Evolutionary conservation across 2,888 invertebrate species (phyloP).

Genomic region (Zaprionus obscuricornis): DNA sequence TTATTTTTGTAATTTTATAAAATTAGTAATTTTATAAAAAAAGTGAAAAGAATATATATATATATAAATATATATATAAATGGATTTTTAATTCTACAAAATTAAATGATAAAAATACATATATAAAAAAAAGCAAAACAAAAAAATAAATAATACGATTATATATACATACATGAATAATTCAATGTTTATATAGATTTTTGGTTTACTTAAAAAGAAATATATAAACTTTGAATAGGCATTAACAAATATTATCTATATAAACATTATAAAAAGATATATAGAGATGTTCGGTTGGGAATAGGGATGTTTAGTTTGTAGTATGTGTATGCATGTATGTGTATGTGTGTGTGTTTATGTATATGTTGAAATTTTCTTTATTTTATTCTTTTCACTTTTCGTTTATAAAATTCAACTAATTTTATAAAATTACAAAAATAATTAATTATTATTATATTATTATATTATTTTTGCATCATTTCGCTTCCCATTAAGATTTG

Average conservation of each 20-base stretch:
- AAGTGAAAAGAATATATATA: slow-evolving; percentile 17
- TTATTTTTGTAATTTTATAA: slow-evolving; percentile 80
- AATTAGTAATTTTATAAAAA: slow-evolving; percentile 58
- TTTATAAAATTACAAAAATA: slow-evolving; percentile 79
- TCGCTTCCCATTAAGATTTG: slow-evolving; percentile 59
- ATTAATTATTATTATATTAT: slow-evolving; percentile 57
- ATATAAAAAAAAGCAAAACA: slow-evolving; percentile 1
- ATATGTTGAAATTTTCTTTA: slow-evolving; percentile 14
- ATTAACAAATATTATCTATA: too few species aligned
- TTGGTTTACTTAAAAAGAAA: too few species aligned
- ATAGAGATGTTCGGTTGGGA: too few species aligned
- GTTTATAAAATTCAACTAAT: slow-evolving; percentile 59
- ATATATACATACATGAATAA: slow-evolving; percentile 17
- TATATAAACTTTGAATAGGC: too few species aligned
- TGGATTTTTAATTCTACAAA: slow-evolving; percentile 32
- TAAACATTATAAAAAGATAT: too few species aligned
- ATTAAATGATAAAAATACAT: background rate
- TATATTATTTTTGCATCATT: slow-evolving; percentile 56
- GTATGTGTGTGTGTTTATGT: slow-evolving; percentile 2
- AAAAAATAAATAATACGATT: slow-evolving; percentile 15
- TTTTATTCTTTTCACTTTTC: slow-evolving; percentile 17
- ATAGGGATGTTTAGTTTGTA: too few species aligned
- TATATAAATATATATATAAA: slow-evolving; percentile 27
- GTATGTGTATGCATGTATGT: too few species aligned
- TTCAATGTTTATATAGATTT: too few species aligned